Conservation (phyloP, 2,797 vertebrate genomes). For the Cetoscarus ocellatus region DNA sequence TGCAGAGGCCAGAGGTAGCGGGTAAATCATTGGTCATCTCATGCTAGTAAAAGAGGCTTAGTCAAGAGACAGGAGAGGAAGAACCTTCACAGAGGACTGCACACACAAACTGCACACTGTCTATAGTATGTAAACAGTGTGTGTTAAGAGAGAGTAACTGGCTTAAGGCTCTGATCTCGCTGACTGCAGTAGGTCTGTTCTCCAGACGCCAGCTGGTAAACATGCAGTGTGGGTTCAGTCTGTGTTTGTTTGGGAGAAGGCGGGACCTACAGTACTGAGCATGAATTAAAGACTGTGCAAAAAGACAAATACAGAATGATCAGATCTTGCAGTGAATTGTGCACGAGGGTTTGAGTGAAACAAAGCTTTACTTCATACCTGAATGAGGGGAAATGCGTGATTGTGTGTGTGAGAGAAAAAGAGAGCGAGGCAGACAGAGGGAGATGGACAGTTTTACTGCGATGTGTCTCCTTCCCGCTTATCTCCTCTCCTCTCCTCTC, state of each 20-base stretch:
- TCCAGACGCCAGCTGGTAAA: constrained; percentile 85
- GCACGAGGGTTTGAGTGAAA: constrained; percentile 19
- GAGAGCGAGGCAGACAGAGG: constrained; percentile 12
- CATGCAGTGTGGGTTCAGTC: constrained; percentile 65
- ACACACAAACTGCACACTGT: constrained; percentile 62
- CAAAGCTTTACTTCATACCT: constrained; percentile 33
- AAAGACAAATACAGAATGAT: constrained; percentile 45
- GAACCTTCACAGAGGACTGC: constrained; percentile 71
- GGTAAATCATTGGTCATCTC: constrained; percentile 81
- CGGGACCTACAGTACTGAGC: constrained; percentile 23
- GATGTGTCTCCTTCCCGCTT: constrained; percentile 75
- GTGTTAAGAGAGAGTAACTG: constrained; percentile 69
- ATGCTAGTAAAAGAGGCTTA: constrained; percentile 78
- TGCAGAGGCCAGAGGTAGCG: constrained; percentile 59
- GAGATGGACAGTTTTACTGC: constrained; percentile 78
- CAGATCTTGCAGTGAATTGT: constrained; percentile 24
- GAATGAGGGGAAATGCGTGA: constrained; percentile 31
- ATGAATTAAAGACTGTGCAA: constrained; percentile 36
- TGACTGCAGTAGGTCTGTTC: constrained; percentile 67
- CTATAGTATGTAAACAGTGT: constrained; percentile 76
- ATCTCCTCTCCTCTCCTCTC: constrained; percentile 73
- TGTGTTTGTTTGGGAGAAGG: constrained; percentile 60
- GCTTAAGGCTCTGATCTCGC: constrained; percentile 75
- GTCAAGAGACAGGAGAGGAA: constrained; percentile 67
- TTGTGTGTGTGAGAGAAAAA: constrained; percentile 12